Evolutionary conservation across 2,113 vertebrate species (phyloP).

Genomic region (Kryptolebias marmoratus): DNA sequence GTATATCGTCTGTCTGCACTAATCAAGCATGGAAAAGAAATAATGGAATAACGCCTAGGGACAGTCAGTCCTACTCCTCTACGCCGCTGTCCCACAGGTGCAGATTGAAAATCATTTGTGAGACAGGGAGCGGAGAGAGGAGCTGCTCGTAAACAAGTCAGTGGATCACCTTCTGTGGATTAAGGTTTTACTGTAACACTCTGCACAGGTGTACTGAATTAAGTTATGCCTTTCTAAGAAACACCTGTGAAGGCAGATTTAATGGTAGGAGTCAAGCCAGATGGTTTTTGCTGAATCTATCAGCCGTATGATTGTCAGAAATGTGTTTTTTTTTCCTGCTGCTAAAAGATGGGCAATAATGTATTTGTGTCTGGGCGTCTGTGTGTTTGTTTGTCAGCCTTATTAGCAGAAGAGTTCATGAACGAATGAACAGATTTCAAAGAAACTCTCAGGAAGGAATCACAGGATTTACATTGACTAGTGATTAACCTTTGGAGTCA

Average conservation of each 20-base stretch:
- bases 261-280: neutral
- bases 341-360: no score
- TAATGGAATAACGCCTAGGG: neutral
- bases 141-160: neutral
- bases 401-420: no score
- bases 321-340: no score
- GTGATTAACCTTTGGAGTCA: no score
- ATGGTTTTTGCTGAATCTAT: neutral
- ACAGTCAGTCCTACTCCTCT: neutral
- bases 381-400: no score
- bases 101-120: conserved; percentile 5
- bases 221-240: neutral
- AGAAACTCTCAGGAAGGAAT: no score
- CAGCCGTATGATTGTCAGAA: no score
- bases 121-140: neutral
- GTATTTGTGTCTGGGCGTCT: no score
- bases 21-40: neutral
- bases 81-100: neutral
- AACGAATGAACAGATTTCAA: no score
- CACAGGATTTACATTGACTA: no score
- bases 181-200: neutral
- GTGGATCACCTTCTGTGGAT: neutral
- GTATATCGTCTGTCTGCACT: neutral
- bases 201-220: neutral
- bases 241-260: neutral